These are phyloP conservation scores for Amblyjoppa proteus DNA, from an alignment of 2,888 invertebrate species.

Conservation along the genomic window DNA sequence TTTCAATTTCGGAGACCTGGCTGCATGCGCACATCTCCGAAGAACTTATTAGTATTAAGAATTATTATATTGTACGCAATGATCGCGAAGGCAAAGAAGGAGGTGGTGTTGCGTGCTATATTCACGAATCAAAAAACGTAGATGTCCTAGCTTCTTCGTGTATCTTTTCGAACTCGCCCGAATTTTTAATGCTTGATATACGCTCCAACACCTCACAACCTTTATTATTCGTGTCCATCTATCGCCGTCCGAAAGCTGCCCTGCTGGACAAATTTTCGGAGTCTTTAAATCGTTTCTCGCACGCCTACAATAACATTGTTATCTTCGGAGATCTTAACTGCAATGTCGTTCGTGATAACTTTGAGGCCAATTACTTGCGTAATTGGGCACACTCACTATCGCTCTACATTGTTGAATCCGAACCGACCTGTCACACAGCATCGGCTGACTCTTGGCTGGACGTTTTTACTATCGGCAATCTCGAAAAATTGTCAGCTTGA, in stretches of 20 bases:
- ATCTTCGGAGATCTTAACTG: conserved; percentile 35
- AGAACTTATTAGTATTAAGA: neutral
- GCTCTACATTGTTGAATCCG: neutral
- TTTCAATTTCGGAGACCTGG: conserved; percentile 28
- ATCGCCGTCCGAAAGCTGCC: conserved; percentile 30
- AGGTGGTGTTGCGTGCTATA: too few species aligned
- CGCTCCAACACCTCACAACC: neutral
- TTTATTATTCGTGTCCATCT: neutral
- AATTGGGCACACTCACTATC: neutral
- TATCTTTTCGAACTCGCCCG: too few species aligned
- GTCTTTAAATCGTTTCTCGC: neutral
- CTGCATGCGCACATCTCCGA: conserved; percentile 12
- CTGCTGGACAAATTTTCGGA: conserved; percentile 7
- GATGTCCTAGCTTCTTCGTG: too few species aligned
- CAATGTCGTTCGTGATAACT: neutral
- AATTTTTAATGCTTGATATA: too few species aligned
- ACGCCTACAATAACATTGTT: conserved; percentile 31
- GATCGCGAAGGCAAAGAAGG: too few species aligned
- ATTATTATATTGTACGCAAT: conserved; percentile 18
- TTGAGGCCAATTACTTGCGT: neutral
- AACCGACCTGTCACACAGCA: conserved; percentile 7
- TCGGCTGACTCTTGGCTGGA: neutral
- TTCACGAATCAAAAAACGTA: too few species aligned
- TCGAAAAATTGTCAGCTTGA: neutral
- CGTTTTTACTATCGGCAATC: conserved; percentile 17